phyloP scores from a whole-genome alignment of 2,113 vertebrate genomes.

The Gallinago undulata region DNA sequence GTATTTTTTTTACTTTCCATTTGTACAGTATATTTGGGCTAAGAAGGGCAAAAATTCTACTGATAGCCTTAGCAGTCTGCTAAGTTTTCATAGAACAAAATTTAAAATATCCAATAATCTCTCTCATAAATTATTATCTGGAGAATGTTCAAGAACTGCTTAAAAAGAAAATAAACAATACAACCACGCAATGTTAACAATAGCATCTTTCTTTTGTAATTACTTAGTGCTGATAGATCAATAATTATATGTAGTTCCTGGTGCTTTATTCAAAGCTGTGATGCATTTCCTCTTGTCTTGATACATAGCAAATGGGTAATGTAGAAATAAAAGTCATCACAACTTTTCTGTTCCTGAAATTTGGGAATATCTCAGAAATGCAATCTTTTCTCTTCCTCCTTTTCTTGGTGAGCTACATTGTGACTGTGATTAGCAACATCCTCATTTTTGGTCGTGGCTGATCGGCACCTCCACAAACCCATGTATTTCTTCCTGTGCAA shows the following conservation, averaged over 20 bases:
- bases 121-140: not conserved
- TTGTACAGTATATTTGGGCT: not conserved
- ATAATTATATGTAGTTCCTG: not conserved
- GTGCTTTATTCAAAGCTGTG: not conserved
- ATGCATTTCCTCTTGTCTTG: not conserved
- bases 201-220: not conserved
- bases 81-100: not conserved
- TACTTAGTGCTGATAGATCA: not conserved
- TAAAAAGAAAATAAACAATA: not conserved
- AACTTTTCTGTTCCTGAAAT: not conserved
- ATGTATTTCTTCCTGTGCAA: not conserved
- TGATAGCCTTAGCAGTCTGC: not conserved
- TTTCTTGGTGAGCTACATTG: not conserved
- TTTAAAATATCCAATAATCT: not conserved
- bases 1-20: not conserved
- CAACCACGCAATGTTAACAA: not conserved
- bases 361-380: not conserved
- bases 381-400: not conserved
- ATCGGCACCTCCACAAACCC: not conserved
- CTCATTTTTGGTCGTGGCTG: not conserved
- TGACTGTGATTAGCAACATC: not conserved
- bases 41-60: not conserved
- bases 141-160: not conserved
- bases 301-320: not conserved
- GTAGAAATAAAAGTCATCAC: not conserved